These are phyloP conservation scores for Orthosia incerta DNA, from an alignment of 2,888 invertebrate genomes.

Conservation along the genomic window DNA sequence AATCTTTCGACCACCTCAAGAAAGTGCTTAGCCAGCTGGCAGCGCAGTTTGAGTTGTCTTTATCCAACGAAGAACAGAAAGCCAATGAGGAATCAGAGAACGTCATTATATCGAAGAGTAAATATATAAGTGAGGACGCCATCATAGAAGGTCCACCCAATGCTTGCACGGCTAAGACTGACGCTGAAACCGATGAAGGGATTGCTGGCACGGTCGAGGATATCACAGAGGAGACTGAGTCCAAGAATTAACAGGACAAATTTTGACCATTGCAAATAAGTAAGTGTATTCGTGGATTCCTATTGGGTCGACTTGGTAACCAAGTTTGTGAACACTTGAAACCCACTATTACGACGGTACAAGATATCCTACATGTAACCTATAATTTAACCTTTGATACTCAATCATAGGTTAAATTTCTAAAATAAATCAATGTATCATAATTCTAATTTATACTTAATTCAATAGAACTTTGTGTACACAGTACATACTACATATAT, in stretches of 20 bases:
- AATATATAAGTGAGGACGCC: conserved; percentile 65
- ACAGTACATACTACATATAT: conserved; percentile 18
- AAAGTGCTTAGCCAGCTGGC: conserved; percentile 85
- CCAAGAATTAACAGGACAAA: conserved; percentile 62
- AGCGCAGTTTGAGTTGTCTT: conserved; percentile 82
- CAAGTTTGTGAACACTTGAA: neutral
- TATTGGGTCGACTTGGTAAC: neutral
- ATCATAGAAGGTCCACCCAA: conserved; percentile 34
- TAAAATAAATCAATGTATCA: conserved; percentile 21
- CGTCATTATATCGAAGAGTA: conserved; percentile 66
- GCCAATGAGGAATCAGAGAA: conserved; percentile 62
- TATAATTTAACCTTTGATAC: too few species aligned
- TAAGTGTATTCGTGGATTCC: neutral
- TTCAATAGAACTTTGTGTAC: neutral
- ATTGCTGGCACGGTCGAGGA: conserved; percentile 26
- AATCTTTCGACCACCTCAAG: conserved; percentile 84
- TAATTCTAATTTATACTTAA: conserved; percentile 25
- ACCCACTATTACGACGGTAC: neutral
- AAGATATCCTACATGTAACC: too few species aligned
- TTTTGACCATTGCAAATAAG: conserved; percentile 66
- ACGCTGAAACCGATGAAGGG: conserved; percentile 35
- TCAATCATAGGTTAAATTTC: conserved; percentile 15
- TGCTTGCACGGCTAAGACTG: conserved; percentile 47
- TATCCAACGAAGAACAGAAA: conserved; percentile 76
- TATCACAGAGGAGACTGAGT: conserved; percentile 40